A percentile compares a stretch with the other conserved stretches of the same genome.
Evolutionary conservation across 2,113 vertebrate species (phyloP).

Genomic region (Entelurus aequoreus): DNA sequence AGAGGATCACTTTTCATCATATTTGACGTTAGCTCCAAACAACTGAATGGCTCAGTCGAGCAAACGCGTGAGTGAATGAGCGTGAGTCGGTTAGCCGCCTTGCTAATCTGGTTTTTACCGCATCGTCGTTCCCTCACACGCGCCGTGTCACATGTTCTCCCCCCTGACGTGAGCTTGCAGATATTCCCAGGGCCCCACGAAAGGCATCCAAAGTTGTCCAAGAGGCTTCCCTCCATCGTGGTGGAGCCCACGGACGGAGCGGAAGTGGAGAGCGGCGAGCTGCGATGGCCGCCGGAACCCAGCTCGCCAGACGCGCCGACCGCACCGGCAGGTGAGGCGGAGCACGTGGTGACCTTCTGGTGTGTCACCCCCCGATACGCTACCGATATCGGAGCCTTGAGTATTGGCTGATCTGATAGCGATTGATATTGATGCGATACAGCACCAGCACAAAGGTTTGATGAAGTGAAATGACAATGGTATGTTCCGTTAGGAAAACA

Average conservation of each 20-base stretch:
- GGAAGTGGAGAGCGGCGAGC: constrained; percentile 87
- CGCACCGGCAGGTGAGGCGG: constrained; percentile 34
- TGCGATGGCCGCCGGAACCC: constrained; percentile 87
- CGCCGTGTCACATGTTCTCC: neutral
- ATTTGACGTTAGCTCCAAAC: neutral
- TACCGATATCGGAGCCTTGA: too few species aligned
- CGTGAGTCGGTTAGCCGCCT: neutral
- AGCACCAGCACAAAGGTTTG: too few species aligned
- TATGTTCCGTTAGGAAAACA: too few species aligned
- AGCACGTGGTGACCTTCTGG: neutral
- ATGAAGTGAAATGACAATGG: too few species aligned
- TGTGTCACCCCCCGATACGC: too few species aligned
- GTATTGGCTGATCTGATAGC: too few species aligned
- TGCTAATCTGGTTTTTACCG: constrained; percentile 27
- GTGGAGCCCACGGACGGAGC: constrained; percentile 80
- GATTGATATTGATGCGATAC: too few species aligned
- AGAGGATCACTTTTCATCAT: neutral
- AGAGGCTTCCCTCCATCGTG: constrained; percentile 85
- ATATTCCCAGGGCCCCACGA: constrained; percentile 79
- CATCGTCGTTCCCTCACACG: constrained; percentile 14
- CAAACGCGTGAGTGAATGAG: neutral
- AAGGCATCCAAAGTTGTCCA: constrained; percentile 81
- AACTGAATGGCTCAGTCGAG: neutral
- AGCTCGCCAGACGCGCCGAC: constrained; percentile 61
- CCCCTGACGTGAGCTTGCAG: constrained; percentile 60